Evolutionary conservation across 30 jellyfish, hydroid and myxozoan genomes (phyloP), one percentile per base, ranked within the genome.

Genomic region (Aurelia sp.): DNA sequence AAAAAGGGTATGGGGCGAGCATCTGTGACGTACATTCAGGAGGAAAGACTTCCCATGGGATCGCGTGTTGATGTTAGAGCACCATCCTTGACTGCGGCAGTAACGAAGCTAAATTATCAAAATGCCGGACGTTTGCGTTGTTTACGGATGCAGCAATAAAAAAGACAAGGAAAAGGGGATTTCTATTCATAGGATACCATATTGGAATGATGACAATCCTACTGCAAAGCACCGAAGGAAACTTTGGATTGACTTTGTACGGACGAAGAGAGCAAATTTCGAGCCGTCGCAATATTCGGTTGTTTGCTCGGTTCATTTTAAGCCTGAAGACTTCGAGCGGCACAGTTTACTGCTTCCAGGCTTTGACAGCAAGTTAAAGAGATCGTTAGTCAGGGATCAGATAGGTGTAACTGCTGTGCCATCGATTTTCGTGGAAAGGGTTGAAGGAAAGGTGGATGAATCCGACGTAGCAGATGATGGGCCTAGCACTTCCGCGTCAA

Each of bases 41-140:
- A 64, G 50, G 20, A 18, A 64, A 64, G 19, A 64, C 75, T 17
- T 21, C 57, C 75, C 71, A 24, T 7, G 27, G 13, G 35, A n/a
- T 61, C 33, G 33, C 27, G 71, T 61, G 35, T 19, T 13, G 71
- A 0, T 19, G 71, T 61, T 24, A n/a, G 35, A n/a, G 33, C 71
- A n/a, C 27, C 16, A 13, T 0, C 15, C 71, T 44, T 2, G 7
- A 44, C 50, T 38, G 50, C 9, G 50, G 50, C 7, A 5, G 7
- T 5, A 38, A 38, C 33, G 2, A 19, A 1, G 27, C 10, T 2
- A 44, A 9, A 44, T 12, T 16, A 66, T 0, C 58, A 66, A 66
- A 66, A 66, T 66, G 77, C 77, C 77, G 77, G 77, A 66, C 77
- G 35, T 21, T 15, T 66, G 77, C 53, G 77, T 66, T 33, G 77